Evolutionary conservation across 2,113 vertebrate genomes (phyloP), one percentile per base, ranked within the genome.

Genomic region (Xerus inauris): DNA sequence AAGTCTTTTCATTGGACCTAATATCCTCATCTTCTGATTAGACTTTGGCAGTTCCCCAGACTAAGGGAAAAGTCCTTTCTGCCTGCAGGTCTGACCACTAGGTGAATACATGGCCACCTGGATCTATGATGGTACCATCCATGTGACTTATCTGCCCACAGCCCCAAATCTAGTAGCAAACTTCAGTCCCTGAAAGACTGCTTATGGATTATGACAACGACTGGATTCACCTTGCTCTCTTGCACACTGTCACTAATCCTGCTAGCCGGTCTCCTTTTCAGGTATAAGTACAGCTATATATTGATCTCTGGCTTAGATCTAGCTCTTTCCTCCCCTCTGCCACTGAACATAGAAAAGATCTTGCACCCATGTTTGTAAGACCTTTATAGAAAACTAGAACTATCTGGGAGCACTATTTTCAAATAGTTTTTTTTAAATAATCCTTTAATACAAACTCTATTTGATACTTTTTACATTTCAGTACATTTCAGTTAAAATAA

Each of bases 391-490:
- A 49, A 75, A 30, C n/a, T 64, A 77, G 26, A 77, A 73, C 13
- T 35, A 59, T 35, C 26, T 19, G 89, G 8, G 24, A 28, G 65
- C 12, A 80, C 0, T 86, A 47, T 76, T 90, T 88, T 87, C 4
- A 88, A 94, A 30, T 45, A n/a, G n/a, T 69, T 71, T 69, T 94
- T 95, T 87, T 35, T n/a, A 92, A 40, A 89, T 7, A 67, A 71
- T 71, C 22, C 10, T 69, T 96, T 73, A 72, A 72, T 54, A 73
- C 9, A 92, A 97, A 72, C 59, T 51, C 20, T 24, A 16, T 51
- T 75, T 71, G 47, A 83, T 85, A 8, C 28, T 47, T 75, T 89
- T 69, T 80, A 75, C 6, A 92, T 16, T 92, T 95, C 22, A 75
- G 35, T 24, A 1, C 57, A 75, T 76, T 94, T 89, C n/a, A 54